A percentile compares a stretch with the other conserved stretches of the same genome.
These are phyloP conservation scores for Trissoscelio sp. DNA, from an alignment of 2,888 invertebrate species.

Conservation along the genomic window DNA sequence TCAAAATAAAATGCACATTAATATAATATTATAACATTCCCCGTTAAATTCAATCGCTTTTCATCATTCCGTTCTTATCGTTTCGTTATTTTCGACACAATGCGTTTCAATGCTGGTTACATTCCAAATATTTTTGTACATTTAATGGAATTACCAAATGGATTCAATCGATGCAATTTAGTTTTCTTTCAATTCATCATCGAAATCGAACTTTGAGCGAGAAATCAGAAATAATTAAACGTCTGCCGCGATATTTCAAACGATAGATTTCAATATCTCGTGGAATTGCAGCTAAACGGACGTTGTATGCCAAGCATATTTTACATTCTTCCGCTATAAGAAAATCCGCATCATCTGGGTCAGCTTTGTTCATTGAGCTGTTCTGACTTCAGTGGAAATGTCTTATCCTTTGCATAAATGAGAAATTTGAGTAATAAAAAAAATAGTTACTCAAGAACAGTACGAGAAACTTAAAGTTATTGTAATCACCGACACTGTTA, in stretches of 20 bases:
- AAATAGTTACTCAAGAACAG: background rate
- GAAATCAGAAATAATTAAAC: constrained; percentile 37
- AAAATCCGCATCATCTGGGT: constrained; percentile 17
- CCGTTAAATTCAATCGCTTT: background rate
- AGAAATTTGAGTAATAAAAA: background rate
- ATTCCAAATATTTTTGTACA: background rate
- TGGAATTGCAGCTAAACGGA: constrained; percentile 19
- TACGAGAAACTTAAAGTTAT: background rate
- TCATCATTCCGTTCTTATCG: background rate
- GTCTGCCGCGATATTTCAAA: constrained; percentile 41
- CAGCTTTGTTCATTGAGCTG: constrained; percentile 10
- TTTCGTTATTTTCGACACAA: background rate
- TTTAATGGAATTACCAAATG: background rate
- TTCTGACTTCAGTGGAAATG: constrained; percentile 6
- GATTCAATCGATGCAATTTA: background rate
- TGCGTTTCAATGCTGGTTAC: background rate
- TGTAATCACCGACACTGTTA: background rate
- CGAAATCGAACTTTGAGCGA: background rate
- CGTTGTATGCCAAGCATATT: constrained; percentile 9
- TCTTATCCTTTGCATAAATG: background rate
- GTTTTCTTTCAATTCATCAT: background rate
- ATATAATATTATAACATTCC: background rate
- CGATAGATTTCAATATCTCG: constrained; percentile 43
- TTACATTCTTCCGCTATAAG: constrained; percentile 7
- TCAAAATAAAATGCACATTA: constrained; percentile 21